Evolutionary conservation across 2,797 vertebrate species (phyloP).

Genomic region (Calcarius lapponicus): DNA sequence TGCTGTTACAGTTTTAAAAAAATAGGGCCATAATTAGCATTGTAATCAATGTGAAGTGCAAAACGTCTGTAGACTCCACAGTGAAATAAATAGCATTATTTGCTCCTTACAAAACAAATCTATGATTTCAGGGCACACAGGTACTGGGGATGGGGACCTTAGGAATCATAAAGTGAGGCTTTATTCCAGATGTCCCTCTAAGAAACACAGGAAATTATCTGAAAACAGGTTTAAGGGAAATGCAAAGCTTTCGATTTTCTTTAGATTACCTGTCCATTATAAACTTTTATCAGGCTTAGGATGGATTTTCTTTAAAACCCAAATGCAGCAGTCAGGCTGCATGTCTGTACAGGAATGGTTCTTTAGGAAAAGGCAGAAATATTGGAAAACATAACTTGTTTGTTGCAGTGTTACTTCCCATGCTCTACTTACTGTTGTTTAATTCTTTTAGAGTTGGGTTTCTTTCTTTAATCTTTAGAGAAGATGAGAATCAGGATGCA

Average conservation of each 20-base stretch:
- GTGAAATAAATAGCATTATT: background rate
- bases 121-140: background rate
- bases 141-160: background rate
- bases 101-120: background rate
- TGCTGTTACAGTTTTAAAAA: background rate
- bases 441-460: rapidly evolving
- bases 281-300: background rate
- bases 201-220: background rate
- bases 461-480: background rate
- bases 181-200: background rate
- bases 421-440: background rate
- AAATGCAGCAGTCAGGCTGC: background rate
- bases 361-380: background rate
- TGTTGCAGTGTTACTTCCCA: background rate
- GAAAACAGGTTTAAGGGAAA: background rate
- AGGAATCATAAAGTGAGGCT: background rate
- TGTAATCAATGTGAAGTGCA: background rate
- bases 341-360: background rate
- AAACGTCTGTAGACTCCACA: background rate
- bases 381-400: background rate
- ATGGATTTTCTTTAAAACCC: background rate
- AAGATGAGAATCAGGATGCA: background rate
- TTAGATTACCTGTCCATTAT: background rate
- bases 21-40: background rate
- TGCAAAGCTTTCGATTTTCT: background rate